Percentiles rank a stretch among this genome's conserved stretches.
Evolutionary conservation across 2,113 vertebrate species (phyloP).

Genomic region (Abramis brama): DNA sequence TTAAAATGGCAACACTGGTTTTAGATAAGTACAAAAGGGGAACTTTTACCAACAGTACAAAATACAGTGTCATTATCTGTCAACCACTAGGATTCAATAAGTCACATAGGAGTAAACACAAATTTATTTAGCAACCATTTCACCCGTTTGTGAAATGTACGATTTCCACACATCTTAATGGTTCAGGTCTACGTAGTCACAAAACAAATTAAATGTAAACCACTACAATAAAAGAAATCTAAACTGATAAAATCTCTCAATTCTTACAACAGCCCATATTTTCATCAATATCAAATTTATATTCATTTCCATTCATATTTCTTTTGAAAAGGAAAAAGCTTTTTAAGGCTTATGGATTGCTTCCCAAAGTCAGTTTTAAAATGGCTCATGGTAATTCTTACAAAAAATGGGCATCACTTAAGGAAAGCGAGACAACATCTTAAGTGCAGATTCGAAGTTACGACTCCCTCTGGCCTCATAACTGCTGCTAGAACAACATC

Average conservation of each 20-base stretch:
- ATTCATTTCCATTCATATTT: background rate
- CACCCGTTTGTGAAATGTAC: background rate
- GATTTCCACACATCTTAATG: slow-evolving; percentile 31
- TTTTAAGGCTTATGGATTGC: slow-evolving; percentile 54
- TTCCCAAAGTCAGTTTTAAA: slow-evolving; percentile 29
- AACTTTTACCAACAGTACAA: slow-evolving; percentile 21
- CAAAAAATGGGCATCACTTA: slow-evolving; percentile 15
- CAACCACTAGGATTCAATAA: background rate
- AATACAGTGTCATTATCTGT: slow-evolving; percentile 39
- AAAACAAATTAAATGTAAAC: slow-evolving; percentile 21
- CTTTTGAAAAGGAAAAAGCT: slow-evolving; percentile 26
- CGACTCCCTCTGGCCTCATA: slow-evolving; percentile 6
- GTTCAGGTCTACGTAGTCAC: slow-evolving; percentile 13
- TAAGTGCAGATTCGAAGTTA: slow-evolving; percentile 15
- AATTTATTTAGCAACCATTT: slow-evolving; percentile 23
- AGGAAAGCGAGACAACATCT: background rate
- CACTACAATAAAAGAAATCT: slow-evolving; percentile 23
- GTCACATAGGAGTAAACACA: slow-evolving; percentile 18
- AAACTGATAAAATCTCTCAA: background rate
- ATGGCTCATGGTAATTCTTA: slow-evolving; percentile 52
- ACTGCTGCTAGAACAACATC: slow-evolving; percentile 19
- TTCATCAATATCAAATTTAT: slow-evolving; percentile 3
- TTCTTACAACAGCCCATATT: background rate
- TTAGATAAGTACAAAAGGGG: slow-evolving; percentile 28
- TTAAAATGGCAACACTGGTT: slow-evolving; percentile 6